These are phyloP conservation scores for Arge pagana DNA, from an alignment of 2,888 invertebrate species.

Conservation along the genomic window DNA sequence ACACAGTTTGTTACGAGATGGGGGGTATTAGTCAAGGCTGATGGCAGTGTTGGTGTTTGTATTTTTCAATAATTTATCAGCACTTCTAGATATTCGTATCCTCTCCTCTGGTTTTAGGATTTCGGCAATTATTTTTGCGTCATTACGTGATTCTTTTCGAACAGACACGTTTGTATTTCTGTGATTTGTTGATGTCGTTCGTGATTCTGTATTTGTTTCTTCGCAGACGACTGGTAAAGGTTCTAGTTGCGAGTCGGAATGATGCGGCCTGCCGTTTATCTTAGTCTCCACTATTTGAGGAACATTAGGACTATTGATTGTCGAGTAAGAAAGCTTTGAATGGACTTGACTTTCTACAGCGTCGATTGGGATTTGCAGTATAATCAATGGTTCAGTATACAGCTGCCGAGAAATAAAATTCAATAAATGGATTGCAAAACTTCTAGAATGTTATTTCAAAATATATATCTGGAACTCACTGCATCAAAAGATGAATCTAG, in stretches of 20 bases:
- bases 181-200: neutral
- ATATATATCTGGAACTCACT: slow-evolving; percentile 43
- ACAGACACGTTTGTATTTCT: slow-evolving; percentile 11
- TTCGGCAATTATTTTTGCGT: slow-evolving; percentile 55
- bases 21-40: slow-evolving; percentile 53
- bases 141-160: slow-evolving; percentile 42
- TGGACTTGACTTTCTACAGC: slow-evolving; percentile 36
- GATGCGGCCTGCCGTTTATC: slow-evolving; percentile 49
- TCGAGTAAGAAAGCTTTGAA: slow-evolving; percentile 28
- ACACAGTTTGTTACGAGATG: slow-evolving; percentile 43
- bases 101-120: slow-evolving; percentile 54
- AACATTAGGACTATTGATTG: slow-evolving; percentile 30
- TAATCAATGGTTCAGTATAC: slow-evolving; percentile 51
- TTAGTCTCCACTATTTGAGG: slow-evolving; percentile 40
- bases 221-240: slow-evolving; percentile 41
- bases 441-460: slow-evolving; percentile 6
- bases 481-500: slow-evolving; percentile 78
- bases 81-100: slow-evolving; percentile 43
- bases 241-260: slow-evolving; percentile 36
- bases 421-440: too few relatives aligned
- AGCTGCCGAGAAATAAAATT: slow-evolving; percentile 46
- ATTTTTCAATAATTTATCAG: slow-evolving; percentile 50
- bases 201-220: slow-evolving; percentile 29
- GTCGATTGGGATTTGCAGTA: slow-evolving; percentile 42
- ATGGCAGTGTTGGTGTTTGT: slow-evolving; percentile 54